Percentiles rank a stretch among this genome's conserved stretches.
Evolutionary conservation across 2,888 invertebrate species (phyloP).

Genomic region (Sphecodes monilicornis): DNA sequence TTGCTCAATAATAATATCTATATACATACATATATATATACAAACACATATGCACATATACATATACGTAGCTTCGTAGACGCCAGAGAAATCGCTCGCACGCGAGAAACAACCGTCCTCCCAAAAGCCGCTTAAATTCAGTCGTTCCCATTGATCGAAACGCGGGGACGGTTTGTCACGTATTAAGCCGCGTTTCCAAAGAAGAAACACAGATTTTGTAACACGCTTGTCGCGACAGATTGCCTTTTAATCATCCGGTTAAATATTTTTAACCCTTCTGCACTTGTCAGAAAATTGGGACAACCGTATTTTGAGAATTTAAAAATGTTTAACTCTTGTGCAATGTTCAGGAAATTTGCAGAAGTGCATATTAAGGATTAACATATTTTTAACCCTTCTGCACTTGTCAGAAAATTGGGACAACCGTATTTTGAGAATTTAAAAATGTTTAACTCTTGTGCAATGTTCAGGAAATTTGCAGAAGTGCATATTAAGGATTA

Average conservation of each 20-base stretch:
- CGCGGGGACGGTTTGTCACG: constrained; percentile 29
- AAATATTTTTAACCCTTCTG: background rate
- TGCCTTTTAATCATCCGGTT: background rate
- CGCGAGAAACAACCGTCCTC: constrained; percentile 59
- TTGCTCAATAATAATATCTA: constrained; percentile 46
- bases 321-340: background rate
- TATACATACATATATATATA: background rate
- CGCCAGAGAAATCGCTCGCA: constrained; percentile 8
- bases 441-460: too few species aligned
- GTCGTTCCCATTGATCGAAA: constrained; percentile 45
- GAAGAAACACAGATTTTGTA: background rate
- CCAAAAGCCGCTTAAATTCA: constrained; percentile 55
- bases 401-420: background rate
- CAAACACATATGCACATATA: constrained; percentile 9
- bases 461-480: too few species aligned
- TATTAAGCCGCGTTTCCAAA: background rate
- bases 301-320: background rate
- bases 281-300: background rate
- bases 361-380: background rate
- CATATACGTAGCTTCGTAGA: constrained; percentile 47
- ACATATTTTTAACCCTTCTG: background rate
- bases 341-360: background rate
- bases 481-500: too few species aligned
- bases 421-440: too few species aligned
- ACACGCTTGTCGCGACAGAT: background rate